Conservation (phyloP, 2,888 invertebrate species). For the Chironomus tentans region DNA sequence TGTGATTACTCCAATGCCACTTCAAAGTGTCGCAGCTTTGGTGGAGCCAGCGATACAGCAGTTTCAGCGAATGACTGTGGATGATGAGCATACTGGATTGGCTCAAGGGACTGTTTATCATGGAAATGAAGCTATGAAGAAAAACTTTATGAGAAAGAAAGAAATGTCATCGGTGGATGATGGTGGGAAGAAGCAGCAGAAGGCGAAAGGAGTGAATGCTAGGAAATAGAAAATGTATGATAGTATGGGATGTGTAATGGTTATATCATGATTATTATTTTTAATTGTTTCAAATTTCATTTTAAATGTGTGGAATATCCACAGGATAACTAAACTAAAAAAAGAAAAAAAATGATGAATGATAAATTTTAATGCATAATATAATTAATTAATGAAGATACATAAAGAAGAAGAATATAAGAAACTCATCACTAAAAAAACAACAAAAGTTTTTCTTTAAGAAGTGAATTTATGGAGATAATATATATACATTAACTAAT, state of each 20-base stretch:
- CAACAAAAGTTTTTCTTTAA: too few species aligned
- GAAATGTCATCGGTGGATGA: constrained; percentile 18
- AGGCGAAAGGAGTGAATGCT: constrained; percentile 8
- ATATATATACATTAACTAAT: too few species aligned
- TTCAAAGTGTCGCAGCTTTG: background rate
- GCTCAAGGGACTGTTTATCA: background rate
- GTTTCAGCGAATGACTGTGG: background rate
- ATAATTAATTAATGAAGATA: too few species aligned
- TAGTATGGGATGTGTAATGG: background rate
- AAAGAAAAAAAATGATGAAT: too few species aligned
- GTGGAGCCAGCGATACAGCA: background rate
- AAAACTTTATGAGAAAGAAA: constrained; percentile 20
- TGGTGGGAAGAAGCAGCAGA: constrained; percentile 15
- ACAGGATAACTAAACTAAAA: too few species aligned
- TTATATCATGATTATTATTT: background rate
- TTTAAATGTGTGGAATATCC: too few species aligned
- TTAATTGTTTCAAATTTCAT: too few species aligned
- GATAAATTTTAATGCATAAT: too few species aligned
- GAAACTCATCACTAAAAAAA: background rate
- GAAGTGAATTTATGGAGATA: too few species aligned
- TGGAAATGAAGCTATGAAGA: constrained; percentile 11
- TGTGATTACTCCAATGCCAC: constrained; percentile 9
- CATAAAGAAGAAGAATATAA: background rate
- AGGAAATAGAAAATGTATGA: constrained; percentile 9
- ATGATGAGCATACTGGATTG: background rate